These are phyloP conservation scores for Littorina saxatilis DNA, from an alignment of 1,140 invertebrate genomes.

Conservation along the genomic window DNA sequence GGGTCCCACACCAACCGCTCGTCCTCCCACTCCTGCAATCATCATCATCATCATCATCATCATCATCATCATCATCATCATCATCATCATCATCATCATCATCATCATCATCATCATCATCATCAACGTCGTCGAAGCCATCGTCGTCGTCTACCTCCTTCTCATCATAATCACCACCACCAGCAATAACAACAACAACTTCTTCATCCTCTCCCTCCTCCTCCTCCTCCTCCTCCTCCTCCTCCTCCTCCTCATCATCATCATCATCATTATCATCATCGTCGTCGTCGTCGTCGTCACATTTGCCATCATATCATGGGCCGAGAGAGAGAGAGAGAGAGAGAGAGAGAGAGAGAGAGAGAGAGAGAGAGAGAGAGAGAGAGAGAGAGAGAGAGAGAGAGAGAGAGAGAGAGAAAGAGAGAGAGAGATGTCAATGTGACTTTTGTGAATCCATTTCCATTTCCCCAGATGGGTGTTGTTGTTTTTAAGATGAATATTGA, in stretches of 20 bases:
- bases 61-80: constrained; percentile 12
- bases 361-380: neutral
- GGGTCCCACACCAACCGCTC: constrained; percentile 98
- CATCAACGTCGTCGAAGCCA: too few species aligned
- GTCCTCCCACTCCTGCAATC: constrained; percentile 86
- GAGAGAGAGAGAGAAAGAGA: neutral
- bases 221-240: neutral
- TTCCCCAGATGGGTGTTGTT: too few species aligned
- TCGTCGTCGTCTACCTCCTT: too few species aligned
- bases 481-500: too few species aligned
- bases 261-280: constrained; percentile 10
- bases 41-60: neutral
- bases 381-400: neutral
- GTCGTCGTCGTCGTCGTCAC: constrained; percentile 2
- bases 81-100: constrained; percentile 27
- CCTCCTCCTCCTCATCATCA: too few species aligned
- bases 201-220: constrained; percentile 4
- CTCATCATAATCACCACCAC: too few species aligned
- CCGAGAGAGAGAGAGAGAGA: too few species aligned
- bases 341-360: constrained; percentile 5
- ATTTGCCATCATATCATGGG: too few species aligned
- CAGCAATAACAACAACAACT: neutral
- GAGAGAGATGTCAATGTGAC: neutral
- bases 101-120: constrained; percentile 29
- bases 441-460: too few species aligned